Evolutionary conservation across 2,888 invertebrate genomes (phyloP).

Genomic region (Pyrrhosoma nymphula): DNA sequence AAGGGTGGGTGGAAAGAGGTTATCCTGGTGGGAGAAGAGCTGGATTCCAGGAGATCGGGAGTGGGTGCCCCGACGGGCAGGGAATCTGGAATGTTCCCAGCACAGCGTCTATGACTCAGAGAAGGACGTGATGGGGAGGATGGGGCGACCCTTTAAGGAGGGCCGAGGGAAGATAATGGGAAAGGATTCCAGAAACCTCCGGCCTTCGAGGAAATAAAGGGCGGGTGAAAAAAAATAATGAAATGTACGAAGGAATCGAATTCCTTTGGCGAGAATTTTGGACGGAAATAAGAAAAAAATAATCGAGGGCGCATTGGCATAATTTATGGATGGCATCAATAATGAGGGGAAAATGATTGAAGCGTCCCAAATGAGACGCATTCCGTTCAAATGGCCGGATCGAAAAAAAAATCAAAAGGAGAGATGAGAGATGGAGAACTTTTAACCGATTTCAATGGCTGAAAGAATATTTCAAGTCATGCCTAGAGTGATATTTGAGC

Average conservation of each 20-base stretch:
- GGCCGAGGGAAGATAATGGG: neutral
- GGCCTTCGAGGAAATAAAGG: neutral
- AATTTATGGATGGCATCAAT: constrained; percentile 7
- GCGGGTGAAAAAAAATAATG: neutral
- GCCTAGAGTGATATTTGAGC: neutral
- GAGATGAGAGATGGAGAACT: neutral
- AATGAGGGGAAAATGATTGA: neutral
- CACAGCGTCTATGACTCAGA: neutral
- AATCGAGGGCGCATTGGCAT: neutral
- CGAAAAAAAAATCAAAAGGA: neutral
- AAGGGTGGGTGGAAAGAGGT: constrained; percentile 17
- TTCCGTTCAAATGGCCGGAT: neutral
- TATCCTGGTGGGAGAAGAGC: neutral
- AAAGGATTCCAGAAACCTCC: constrained; percentile 38
- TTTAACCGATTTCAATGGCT: neutral
- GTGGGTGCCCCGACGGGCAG: constrained; percentile 20
- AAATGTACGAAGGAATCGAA: neutral
- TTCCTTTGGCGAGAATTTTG: neutral
- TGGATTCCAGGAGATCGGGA: neutral
- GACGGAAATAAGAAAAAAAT: neutral
- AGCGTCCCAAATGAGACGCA: neutral
- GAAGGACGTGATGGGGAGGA: constrained; percentile 1
- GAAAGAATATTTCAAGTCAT: neutral
- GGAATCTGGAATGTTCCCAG: constrained; percentile 30
- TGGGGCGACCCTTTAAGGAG: neutral